These are phyloP conservation scores for Erebia palarica DNA, from an alignment of 2,888 invertebrate species.

Conservation along the genomic window DNA sequence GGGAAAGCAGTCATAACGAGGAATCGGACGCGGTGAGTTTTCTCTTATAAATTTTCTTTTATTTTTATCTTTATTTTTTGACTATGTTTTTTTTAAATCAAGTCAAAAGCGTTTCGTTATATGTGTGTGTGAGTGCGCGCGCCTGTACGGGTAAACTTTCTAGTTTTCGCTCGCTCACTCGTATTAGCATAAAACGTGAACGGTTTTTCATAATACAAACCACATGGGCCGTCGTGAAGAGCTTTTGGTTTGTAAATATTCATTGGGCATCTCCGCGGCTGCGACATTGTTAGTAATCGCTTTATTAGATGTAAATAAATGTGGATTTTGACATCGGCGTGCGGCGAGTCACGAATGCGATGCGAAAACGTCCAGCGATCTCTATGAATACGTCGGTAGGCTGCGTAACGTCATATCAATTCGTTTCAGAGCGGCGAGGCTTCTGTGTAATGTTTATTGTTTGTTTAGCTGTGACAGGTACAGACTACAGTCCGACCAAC, in stretches of 20 bases:
- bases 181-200: conserved; percentile 81
- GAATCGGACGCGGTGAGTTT: conserved; percentile 74
- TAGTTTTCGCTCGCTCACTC: conserved; percentile 78
- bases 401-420: conserved; percentile 25
- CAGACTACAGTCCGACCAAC: background rate
- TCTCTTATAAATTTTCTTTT: conserved; percentile 29
- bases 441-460: background rate
- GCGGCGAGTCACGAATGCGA: conserved; percentile 44
- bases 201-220: conserved; percentile 80
- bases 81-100: background rate
- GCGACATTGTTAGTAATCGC: conserved; percentile 67
- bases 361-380: background rate
- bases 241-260: conserved; percentile 72
- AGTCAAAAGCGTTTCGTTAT: conserved; percentile 8
- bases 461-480: background rate
- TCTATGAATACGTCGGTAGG: conserved; percentile 24
- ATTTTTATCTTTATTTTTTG: conserved; percentile 8
- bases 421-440: conserved; percentile 2
- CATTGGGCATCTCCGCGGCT: conserved; percentile 58
- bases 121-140: conserved; percentile 48
- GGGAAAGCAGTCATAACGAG: conserved; percentile 74
- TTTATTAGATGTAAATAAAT: conserved; percentile 67
- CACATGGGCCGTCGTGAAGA: conserved; percentile 68
- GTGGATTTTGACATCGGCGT: conserved; percentile 53
- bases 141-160: conserved; percentile 76